phyloP scores from a whole-genome alignment of 2,113 vertebrate genomes.

The Myxocyprinus asiaticus region DNA sequence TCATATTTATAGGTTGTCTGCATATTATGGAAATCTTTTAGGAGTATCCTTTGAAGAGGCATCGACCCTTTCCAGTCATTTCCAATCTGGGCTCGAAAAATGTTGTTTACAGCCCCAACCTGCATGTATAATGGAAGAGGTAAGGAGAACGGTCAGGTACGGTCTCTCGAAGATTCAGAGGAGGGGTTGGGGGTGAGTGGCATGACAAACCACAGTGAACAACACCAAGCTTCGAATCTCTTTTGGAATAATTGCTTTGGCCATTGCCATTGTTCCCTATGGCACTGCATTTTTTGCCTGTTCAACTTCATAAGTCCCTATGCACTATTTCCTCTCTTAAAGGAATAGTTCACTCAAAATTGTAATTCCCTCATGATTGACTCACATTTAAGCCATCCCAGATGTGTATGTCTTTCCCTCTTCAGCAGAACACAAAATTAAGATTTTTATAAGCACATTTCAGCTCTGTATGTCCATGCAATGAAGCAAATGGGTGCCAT shows the following conservation, averaged over 20 bases:
- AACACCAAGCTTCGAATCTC: not conserved
- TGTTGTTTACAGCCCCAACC: constrained; percentile 49
- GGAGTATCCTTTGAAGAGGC: constrained; percentile 44
- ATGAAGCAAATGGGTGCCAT: too few relatives aligned
- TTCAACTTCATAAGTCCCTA: not conserved
- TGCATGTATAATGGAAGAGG: constrained; percentile 48
- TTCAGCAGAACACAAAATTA: too few relatives aligned
- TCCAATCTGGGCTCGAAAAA: constrained; percentile 51
- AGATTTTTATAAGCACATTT: too few relatives aligned
- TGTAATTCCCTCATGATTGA: too few relatives aligned
- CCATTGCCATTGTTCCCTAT: not conserved
- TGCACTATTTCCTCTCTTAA: too few relatives aligned
- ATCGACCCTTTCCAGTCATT: constrained; percentile 15
- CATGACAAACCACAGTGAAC: not conserved
- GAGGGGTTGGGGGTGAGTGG: not conserved
- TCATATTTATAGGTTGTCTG: constrained; percentile 40
- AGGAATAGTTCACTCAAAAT: too few relatives aligned
- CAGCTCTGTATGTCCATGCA: too few relatives aligned
- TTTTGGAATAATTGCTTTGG: not conserved
- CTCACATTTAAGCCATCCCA: too few relatives aligned
- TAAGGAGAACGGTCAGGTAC: not conserved
- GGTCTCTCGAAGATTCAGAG: not conserved
- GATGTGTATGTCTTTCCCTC: too few relatives aligned
- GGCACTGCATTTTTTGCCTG: not conserved
- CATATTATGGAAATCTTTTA: constrained; percentile 47